A percentile compares a stretch with the other conserved stretches of the same genome.
Evolutionary conservation across 2,797 vertebrate species (phyloP).

Genomic region (Remorina albescens): DNA sequence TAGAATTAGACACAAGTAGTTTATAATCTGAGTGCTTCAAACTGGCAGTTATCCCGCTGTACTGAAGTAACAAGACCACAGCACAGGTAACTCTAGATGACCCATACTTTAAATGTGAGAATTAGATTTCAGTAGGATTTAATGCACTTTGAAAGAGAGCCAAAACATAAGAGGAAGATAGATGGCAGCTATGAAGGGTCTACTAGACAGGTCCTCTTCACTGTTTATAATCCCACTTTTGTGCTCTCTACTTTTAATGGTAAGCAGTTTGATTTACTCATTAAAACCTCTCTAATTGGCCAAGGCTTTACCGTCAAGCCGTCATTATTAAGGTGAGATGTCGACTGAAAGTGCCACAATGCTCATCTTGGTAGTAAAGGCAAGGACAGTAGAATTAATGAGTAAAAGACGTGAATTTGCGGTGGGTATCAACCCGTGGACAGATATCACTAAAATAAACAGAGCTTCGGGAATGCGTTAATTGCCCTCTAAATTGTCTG

Average conservation of each 20-base stretch:
- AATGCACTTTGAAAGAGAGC: constrained; percentile 8
- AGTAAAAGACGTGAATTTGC: not conserved
- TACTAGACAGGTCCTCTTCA: not conserved
- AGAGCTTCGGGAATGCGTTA: no score
- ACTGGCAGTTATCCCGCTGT: constrained; percentile 15
- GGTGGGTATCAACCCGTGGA: no score
- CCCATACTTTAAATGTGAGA: constrained; percentile 15
- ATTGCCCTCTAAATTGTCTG: no score
- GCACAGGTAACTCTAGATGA: constrained; percentile 2
- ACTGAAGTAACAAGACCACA: not conserved
- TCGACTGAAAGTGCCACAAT: not conserved
- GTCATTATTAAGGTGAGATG: not conserved
- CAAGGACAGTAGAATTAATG: no score
- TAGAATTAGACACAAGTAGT: constrained; percentile 41
- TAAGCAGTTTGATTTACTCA: not conserved
- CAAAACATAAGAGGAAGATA: not conserved
- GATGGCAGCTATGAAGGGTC: not conserved
- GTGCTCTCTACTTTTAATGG: not conserved
- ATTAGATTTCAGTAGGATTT: constrained; percentile 11
- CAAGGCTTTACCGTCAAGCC: not conserved
- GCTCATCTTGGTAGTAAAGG: not conserved
- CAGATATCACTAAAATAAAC: no score
- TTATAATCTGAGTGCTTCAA: constrained; percentile 41
- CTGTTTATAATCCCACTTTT: not conserved
- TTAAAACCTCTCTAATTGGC: not conserved